Base-by-base conservation (phyloP, 2,888 invertebrate genomes). In the Drosophila algonquin region DNA sequence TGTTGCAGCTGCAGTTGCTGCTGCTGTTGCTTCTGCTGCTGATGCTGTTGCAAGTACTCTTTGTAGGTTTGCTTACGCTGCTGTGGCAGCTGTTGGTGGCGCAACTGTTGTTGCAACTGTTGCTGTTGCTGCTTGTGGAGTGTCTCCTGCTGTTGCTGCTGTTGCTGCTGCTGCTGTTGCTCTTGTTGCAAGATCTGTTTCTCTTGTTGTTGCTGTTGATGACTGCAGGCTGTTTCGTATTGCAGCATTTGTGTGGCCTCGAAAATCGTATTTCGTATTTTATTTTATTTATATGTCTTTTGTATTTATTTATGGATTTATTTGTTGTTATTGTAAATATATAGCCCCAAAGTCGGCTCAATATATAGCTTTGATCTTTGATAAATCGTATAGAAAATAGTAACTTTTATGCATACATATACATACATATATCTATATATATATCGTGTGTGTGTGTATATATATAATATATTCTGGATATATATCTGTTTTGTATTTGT, bases 351-450 rank as follows among this genome's bases (percentile, higher is more conserved):
- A 27, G 16, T 58, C 2, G 46, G 51, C 18, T 24, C 14, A 40
- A 32, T 40, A 12, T 69, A 53, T 71, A 56, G 52, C 45, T 46
- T 47, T 60, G 27, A 44, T 51, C 16, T 45, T 16, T 51, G 46
- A 53, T 62, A 71, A 56, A 63, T 73, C 68, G 7, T 74, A 75
- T 80, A 76, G 78, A 86, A 85, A 86, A 86, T 86, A 86, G 87
- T 86, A 85, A 84, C 87, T 87, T 71, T 63, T 64, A 47, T 60
- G 59, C 70, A 63, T 73, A 65, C 61, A 53, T 60, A 30, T 27
- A 27, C 47, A 46, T 65, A 65, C 61, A 53, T 60, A 30, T 27
- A 27, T 45, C 40, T 65, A 52, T 75, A 50, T 67, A 57, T 77
- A 45, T 57, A 30, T 51, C 52, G 58, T 77, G 55, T 63, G 57